A percentile compares a stretch with the other conserved stretches of the same genome.
Evolutionary conservation across 2,113 vertebrate genomes (phyloP).

Genomic region (Barnardius zonarius): DNA sequence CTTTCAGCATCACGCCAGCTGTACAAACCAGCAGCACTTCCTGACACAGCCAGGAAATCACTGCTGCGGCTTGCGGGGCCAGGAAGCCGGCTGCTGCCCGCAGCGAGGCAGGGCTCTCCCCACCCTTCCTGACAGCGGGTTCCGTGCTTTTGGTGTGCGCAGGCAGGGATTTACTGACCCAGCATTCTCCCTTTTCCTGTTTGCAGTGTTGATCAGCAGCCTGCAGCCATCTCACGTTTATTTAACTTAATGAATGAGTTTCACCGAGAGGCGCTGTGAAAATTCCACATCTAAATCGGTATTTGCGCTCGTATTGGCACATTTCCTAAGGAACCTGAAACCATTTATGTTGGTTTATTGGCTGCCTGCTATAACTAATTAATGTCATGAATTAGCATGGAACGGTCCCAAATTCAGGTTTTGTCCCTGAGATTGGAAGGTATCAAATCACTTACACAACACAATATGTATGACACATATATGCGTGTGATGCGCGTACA

Average conservation of each 20-base stretch:
- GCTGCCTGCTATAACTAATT: constrained; percentile 31
- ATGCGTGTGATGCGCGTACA: neutral
- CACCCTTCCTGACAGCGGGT: neutral
- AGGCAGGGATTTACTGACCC: neutral
- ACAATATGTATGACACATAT: neutral
- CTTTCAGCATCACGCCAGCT: neutral
- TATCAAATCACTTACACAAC: neutral
- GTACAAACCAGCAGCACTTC: neutral
- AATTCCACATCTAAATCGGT: neutral
- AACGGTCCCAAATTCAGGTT: neutral
- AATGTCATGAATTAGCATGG: constrained; percentile 14
- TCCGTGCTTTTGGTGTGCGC: neutral
- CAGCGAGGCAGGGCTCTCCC: neutral
- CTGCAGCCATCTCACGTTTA: neutral
- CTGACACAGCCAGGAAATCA: neutral
- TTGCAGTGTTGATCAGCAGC: neutral
- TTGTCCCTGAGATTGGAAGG: neutral
- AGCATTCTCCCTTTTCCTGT: neutral
- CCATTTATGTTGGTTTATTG: neutral
- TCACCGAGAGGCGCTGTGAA: neutral
- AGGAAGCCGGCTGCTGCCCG: neutral
- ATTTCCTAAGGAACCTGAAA: constrained; percentile 30
- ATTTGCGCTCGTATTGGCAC: neutral
- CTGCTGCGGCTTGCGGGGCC: neutral
- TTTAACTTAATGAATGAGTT: constrained; percentile 2